Evolutionary conservation across 2,113 vertebrate species (phyloP).

Genomic region (Mastomys coucha): DNA sequence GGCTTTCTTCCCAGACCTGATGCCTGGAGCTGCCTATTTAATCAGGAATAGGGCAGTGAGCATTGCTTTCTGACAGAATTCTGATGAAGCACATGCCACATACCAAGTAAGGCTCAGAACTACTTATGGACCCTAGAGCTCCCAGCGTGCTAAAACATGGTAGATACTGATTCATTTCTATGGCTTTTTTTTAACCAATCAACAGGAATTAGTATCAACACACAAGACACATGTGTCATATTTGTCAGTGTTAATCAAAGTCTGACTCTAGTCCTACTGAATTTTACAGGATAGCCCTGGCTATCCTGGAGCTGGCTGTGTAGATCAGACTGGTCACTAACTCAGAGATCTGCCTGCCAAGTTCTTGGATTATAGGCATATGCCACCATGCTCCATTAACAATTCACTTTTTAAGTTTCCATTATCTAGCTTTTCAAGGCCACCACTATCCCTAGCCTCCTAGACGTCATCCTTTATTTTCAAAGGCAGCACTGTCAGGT

Average conservation of each 20-base stretch:
- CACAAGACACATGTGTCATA: not conserved
- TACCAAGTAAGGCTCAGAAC: not conserved
- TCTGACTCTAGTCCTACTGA: not conserved
- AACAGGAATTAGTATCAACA: not conserved
- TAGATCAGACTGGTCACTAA: not conserved
- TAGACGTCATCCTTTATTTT: not conserved
- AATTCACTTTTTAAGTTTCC: not conserved
- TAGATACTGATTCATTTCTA: not conserved
- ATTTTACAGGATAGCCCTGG: not conserved
- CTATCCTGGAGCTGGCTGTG: not conserved
- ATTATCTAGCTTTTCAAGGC: not conserved
- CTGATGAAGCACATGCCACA: rapidly evolving
- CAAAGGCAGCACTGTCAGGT: not conserved
- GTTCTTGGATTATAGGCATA: not conserved
- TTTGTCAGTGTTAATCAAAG: not conserved
- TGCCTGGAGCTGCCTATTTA: rapidly evolving
- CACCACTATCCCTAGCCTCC: not conserved
- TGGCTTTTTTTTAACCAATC: not conserved
- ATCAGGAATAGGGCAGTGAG: not conserved
- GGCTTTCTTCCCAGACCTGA: not conserved
- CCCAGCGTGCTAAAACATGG: no score
- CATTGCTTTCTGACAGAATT: not conserved
- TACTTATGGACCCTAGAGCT: rapidly evolving
- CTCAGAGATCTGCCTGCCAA: not conserved
- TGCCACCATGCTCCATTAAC: not conserved